Evolutionary conservation across 64 coral and sea anemone species (phyloP).

Genomic region (Actinia equina): DNA sequence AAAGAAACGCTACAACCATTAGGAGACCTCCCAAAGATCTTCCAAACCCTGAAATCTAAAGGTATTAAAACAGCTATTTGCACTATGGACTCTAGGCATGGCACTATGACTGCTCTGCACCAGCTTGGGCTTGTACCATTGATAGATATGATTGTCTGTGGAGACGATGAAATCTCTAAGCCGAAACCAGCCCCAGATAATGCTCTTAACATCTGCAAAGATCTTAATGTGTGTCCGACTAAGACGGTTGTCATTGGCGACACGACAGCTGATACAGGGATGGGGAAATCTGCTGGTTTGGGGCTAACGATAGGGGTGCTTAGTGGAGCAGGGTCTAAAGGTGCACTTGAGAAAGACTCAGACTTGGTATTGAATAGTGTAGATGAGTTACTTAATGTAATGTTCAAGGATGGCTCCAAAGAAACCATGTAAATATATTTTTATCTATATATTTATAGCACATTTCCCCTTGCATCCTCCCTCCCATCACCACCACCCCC

Average conservation of each 20-base stretch:
- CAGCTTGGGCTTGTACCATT: slow-evolving; percentile 61
- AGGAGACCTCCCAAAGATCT: slow-evolving; percentile 70
- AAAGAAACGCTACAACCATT: slow-evolving; percentile 53
- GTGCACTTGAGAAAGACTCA: slow-evolving; percentile 64
- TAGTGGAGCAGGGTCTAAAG: slow-evolving; percentile 68
- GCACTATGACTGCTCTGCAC: slow-evolving; percentile 79
- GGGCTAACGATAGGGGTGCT: slow-evolving; percentile 86
- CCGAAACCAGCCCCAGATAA: slow-evolving; percentile 86
- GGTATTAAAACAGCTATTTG: slow-evolving; percentile 86
- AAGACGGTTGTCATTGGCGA: slow-evolving; percentile 87
- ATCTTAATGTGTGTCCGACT: slow-evolving; percentile 61
- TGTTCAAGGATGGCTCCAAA: slow-evolving; percentile 2
- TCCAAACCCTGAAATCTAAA: slow-evolving; percentile 58
- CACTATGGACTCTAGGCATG: slow-evolving; percentile 66
- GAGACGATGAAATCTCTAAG: slow-evolving; percentile 67
- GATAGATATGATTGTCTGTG: slow-evolving; percentile 85
- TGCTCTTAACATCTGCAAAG: slow-evolving; percentile 81
- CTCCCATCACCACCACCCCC: no score
- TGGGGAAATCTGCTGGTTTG: slow-evolving; percentile 80
- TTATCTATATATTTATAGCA: background rate
- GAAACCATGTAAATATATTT: background rate
- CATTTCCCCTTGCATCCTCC: no score
- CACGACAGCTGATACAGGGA: slow-evolving; percentile 79
- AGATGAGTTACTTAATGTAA: slow-evolving; percentile 65
- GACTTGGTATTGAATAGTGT: slow-evolving; percentile 79